Evolutionary conservation across 2,113 vertebrate species (phyloP).

Genomic region (Rhinogobius similis): DNA sequence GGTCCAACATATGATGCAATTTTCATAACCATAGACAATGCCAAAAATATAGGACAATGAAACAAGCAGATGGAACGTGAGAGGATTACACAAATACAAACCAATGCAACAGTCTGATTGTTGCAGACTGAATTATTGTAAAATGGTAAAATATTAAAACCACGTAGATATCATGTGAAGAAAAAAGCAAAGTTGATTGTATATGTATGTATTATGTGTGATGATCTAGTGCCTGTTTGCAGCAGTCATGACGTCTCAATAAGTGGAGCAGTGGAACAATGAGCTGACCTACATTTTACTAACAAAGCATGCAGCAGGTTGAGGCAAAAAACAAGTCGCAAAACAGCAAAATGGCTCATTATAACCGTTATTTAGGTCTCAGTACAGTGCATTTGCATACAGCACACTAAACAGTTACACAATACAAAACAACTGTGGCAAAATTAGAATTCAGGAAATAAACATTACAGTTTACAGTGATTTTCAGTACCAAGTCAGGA

Average conservation of each 20-base stretch:
- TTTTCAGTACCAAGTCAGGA: not conserved
- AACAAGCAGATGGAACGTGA: not conserved
- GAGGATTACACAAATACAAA: conserved; percentile 1
- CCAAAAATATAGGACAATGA: conserved; percentile 3
- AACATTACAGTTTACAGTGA: not conserved
- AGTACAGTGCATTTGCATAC: not conserved
- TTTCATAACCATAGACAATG: not conserved
- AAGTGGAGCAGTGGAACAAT: conserved; percentile 18
- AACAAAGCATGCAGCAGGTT: conserved; percentile 14
- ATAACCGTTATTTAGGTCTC: not conserved
- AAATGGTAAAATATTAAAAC: not conserved
- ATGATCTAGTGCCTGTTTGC: not conserved
- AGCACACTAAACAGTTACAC: not conserved
- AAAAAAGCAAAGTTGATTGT: not conserved
- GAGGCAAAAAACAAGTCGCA: not conserved
- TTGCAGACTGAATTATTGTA: not conserved
- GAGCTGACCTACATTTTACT: conserved; percentile 30
- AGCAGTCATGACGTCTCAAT: conserved; percentile 9
- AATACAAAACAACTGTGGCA: not conserved
- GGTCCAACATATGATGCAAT: not conserved
- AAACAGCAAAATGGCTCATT: not conserved
- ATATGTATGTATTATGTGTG: not conserved
- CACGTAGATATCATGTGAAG: not conserved
- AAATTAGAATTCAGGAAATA: not conserved
- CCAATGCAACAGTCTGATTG: not conserved